Conservation (phyloP, 2,888 invertebrate genomes). For the Ochropleura leucogaster region DNA sequence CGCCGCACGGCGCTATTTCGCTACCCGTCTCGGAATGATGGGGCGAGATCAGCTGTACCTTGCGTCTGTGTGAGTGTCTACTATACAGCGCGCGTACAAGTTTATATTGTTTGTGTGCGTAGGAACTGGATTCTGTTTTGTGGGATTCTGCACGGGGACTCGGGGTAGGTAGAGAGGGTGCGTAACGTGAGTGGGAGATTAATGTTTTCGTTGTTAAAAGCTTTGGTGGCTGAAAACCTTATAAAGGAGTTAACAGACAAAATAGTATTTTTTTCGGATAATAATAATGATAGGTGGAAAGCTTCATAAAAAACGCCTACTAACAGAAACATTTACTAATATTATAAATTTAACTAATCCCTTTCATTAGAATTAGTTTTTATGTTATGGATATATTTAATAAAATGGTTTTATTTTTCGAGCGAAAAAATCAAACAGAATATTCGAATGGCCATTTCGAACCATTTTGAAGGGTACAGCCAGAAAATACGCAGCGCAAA, state of each 20-base stretch:
- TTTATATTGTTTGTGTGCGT: slow-evolving; percentile 51
- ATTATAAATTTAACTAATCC: background rate
- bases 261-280: background rate
- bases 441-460: slow-evolving; percentile 13
- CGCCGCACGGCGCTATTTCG: slow-evolving; percentile 74
- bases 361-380: background rate
- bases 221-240: slow-evolving; percentile 9
- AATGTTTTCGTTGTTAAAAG: slow-evolving; percentile 46
- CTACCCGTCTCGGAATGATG: slow-evolving; percentile 71
- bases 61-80: slow-evolving; percentile 64
- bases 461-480: background rate
- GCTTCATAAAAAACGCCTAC: background rate
- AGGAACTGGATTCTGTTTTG: slow-evolving; percentile 55
- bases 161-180: slow-evolving; percentile 27
- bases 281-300: background rate
- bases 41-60: slow-evolving; percentile 67
- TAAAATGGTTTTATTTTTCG: background rate
- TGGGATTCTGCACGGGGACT: slow-evolving; percentile 36
- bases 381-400: background rate
- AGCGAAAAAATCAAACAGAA: background rate
- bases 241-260: background rate
- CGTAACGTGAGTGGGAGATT: slow-evolving; percentile 29
- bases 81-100: slow-evolving; percentile 50
- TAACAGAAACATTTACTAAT: slow-evolving; percentile 2
- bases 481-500: background rate